Percentiles rank a stretch among this genome's conserved stretches.
These are phyloP conservation scores for Cistogaster globosa DNA, from an alignment of 2,888 invertebrate genomes.

Conservation along the genomic window DNA sequence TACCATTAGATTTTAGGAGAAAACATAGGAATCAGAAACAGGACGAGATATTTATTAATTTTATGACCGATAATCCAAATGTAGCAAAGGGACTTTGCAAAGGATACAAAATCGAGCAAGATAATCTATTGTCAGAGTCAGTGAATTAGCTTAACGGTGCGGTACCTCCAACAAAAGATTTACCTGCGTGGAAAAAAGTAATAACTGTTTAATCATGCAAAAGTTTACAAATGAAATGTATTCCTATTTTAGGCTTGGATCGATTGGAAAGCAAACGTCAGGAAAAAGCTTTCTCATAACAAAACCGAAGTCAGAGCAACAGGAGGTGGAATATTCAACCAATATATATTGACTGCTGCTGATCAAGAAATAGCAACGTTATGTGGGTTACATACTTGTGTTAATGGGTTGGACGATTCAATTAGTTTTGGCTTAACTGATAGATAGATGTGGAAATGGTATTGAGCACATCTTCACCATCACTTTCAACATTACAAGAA, in stretches of 20 bases:
- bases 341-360: constrained; percentile 4
- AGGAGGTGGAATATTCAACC: constrained; percentile 23
- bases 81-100: too few species aligned
- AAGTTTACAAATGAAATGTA: not conserved
- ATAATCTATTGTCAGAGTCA: constrained; percentile 74
- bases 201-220: not conserved
- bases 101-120: constrained; percentile 74
- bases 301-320: constrained; percentile 10
- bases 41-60: constrained; percentile 75
- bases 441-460: not conserved
- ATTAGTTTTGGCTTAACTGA: not conserved
- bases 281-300: constrained; percentile 11
- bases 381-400: constrained; percentile 2
- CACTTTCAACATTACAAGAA: constrained; percentile 3
- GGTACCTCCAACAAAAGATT: too few species aligned
- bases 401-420: not conserved
- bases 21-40: constrained; percentile 76
- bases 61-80: constrained; percentile 75
- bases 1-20: constrained; percentile 71
- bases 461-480: too few species aligned
- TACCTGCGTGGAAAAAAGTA: constrained; percentile 77
- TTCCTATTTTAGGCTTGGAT: constrained; percentile 5
- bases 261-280: constrained; percentile 19
- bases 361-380: constrained; percentile 17
- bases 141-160: too few species aligned